Evolutionary conservation across 1,140 invertebrate species (phyloP), one percentile per base, ranked within the genome.

Genomic region (Drosophila orosa): DNA sequence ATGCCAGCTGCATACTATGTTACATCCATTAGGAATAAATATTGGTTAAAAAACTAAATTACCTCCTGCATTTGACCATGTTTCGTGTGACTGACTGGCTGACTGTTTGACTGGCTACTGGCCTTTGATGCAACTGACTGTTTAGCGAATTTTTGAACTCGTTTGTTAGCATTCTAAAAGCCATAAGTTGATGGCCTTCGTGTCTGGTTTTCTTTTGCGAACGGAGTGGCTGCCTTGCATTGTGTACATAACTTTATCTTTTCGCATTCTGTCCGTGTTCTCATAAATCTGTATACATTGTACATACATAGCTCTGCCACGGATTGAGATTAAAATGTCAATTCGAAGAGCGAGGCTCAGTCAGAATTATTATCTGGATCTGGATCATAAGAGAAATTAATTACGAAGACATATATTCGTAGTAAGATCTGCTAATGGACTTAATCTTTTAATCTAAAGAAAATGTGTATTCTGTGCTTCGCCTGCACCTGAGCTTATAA

Each of bases 261-360:
- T 71, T 47, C 35, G 42, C 52, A 48, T 58, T 68, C 33, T 15
- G 25, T 7, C 33, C 22, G 39, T 29, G 24, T 50, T 40, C 31
- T 48, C 31, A 48, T 56, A 61, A 56, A 65, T 44, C 61, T 35
- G 45, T 25, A 56, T 29, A 54, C 35, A 44, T 44, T 33, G 13
- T 33, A 52, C 48, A 29, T 27, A 44, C 10, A 35, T 33, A 33
- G 10, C 17, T 63, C n/a, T 54, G 45, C 47, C 61, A 56, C 15
- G 71, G 68, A 89, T 87, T 83, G 75, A 68, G 68, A 87, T 89
- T 83, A 76, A 86, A 87, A 87, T 82, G 73, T 71, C 84, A 87
- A 15, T 40, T 50, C 17, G n/a, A 24, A 33, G 40, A 47, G 19
- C 1, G 52, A 13, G 52, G 31, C 31, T 55, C 31, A 55, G 52